Percentiles rank a stretch among this genome's conserved stretches.
phyloP scores from a whole-genome alignment of 2,888 invertebrate genomes.

The Ceriagrion tenellum region DNA sequence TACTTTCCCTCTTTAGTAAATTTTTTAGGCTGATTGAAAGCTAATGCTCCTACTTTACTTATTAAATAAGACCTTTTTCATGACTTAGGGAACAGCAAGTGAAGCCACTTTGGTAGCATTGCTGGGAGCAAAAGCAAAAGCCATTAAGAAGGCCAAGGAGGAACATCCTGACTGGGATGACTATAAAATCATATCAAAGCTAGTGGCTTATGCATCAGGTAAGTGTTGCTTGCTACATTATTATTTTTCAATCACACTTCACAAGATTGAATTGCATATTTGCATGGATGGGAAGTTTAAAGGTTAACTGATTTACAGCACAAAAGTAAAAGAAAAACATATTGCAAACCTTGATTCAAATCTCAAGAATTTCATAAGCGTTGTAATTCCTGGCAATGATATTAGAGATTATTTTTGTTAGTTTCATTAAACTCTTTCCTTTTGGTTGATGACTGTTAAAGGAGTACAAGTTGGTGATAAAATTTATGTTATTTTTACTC shows the following conservation, averaged over 20 bases:
- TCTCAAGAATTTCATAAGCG: too few species aligned
- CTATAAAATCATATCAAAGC: conserved; percentile 86
- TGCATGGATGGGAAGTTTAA: too few species aligned
- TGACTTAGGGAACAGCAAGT: conserved; percentile 91
- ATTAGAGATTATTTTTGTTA: too few species aligned
- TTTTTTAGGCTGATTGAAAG: neutral
- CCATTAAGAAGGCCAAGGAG: conserved; percentile 84
- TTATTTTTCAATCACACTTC: neutral
- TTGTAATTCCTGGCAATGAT: too few species aligned
- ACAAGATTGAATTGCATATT: neutral
- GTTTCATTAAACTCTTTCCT: too few species aligned
- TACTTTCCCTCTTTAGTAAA: neutral
- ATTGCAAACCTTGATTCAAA: too few species aligned
- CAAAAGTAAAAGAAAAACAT: too few species aligned
- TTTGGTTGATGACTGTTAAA: too few species aligned
- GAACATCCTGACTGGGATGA: conserved; percentile 88
- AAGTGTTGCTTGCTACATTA: conserved; percentile 68
- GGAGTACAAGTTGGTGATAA: too few species aligned
- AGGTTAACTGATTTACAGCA: too few species aligned
- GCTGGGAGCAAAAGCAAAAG: conserved; percentile 91
- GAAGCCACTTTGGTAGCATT: conserved; percentile 96
- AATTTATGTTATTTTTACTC: too few species aligned
- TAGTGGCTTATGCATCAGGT: conserved; percentile 94
- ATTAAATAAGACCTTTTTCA: neutral
- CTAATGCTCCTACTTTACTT: neutral